These are phyloP conservation scores for Tetramorium alpestre DNA, from an alignment of 1,140 invertebrate genomes.

Conservation along the genomic window DNA sequence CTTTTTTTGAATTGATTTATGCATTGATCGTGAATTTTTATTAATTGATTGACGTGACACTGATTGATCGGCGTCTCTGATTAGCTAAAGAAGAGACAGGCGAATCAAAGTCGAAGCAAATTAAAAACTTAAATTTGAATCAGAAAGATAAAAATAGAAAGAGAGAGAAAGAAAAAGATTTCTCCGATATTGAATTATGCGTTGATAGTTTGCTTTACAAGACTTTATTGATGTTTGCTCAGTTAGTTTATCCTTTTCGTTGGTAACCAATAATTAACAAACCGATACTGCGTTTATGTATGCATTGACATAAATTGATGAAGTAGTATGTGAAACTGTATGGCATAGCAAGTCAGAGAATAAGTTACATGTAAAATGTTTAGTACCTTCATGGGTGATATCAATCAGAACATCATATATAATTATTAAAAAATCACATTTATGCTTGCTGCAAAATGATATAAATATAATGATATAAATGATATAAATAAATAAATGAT, in stretches of 20 bases:
- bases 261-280: conserved; percentile 17
- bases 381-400: neutral
- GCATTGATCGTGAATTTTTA: neutral
- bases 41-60: neutral
- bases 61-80: neutral
- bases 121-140: neutral
- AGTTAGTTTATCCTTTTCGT: neutral
- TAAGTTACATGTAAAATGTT: conserved; percentile 5
- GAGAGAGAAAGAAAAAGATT: neutral
- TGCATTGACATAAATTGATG: neutral
- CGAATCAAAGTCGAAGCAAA: neutral
- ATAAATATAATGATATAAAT: neutral
- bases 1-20: neutral
- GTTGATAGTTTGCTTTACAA: conserved; percentile 1
- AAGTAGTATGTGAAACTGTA: neutral
- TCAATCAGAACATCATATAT: neutral
- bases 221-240: neutral
- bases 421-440: neutral
- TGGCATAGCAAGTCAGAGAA: neutral
- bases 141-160: neutral
- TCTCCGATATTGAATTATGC: neutral
- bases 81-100: neutral
- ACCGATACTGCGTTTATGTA: neutral
- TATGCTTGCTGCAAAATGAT: neutral
- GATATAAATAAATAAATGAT: too few species aligned